These are phyloP conservation scores for Gavia stellata DNA, from an alignment of 2,113 vertebrate species.

Conservation along the genomic window DNA sequence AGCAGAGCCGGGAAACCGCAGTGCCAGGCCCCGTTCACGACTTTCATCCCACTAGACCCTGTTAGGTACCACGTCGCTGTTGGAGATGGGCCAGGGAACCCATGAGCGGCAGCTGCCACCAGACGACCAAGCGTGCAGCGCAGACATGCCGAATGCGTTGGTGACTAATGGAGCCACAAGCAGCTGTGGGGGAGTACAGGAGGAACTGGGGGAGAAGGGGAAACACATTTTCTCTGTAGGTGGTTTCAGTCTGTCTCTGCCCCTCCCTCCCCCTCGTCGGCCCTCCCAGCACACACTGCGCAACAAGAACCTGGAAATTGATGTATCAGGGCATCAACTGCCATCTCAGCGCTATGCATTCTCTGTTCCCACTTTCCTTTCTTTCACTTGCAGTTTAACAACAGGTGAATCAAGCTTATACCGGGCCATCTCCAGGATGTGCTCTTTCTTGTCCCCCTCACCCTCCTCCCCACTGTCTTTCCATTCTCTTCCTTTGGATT, in stretches of 20 bases:
- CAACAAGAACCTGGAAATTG: background rate
- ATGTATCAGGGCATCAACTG: accelerated
- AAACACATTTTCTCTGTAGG: background rate
- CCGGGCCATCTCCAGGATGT: background rate
- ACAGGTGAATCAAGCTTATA: background rate
- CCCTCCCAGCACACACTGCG: background rate
- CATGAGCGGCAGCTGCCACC: background rate
- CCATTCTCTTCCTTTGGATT: background rate
- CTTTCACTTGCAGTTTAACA: background rate
- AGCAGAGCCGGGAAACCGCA: background rate
- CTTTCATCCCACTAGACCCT: background rate
- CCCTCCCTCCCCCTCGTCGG: background rate
- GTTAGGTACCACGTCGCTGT: accelerated
- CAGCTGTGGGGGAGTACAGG: background rate
- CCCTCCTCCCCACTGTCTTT: background rate
- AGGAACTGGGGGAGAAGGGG: background rate
- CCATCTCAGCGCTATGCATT: background rate
- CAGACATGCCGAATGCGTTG: accelerated
- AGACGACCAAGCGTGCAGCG: background rate
- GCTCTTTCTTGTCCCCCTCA: background rate
- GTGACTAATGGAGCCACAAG: background rate
- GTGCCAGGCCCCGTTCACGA: background rate
- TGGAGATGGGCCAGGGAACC: background rate
- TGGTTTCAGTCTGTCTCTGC: background rate
- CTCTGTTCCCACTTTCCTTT: background rate